phyloP scores from a whole-genome alignment of 1,140 invertebrate species.

The Hylyphantes graminicola region DNA sequence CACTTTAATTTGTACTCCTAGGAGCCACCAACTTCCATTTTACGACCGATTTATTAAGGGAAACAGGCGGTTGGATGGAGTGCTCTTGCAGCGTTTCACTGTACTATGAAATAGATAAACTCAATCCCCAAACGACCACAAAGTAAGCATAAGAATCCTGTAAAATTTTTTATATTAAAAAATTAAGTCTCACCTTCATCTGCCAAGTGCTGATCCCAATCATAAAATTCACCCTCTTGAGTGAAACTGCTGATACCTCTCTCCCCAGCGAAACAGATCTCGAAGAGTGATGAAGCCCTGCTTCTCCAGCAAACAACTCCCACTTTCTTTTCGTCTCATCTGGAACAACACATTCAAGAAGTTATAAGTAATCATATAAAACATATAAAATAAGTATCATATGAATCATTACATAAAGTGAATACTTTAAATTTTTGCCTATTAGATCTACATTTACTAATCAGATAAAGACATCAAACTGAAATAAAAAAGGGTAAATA shows the following conservation, averaged over 20 bases:
- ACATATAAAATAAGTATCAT: not conserved
- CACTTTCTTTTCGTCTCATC: slow-evolving; percentile 76
- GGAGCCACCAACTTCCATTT: no score
- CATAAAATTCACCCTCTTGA: slow-evolving; percentile 75
- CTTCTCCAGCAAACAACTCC: slow-evolving; percentile 93
- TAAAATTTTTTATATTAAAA: not conserved
- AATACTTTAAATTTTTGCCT: no score
- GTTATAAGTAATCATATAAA: not conserved
- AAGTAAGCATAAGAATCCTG: not conserved
- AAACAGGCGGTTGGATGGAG: no score
- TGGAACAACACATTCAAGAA: slow-evolving; percentile 63
- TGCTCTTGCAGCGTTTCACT: no score
- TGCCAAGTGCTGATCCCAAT: slow-evolving; percentile 97
- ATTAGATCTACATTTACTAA: no score
- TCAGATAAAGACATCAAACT: no score
- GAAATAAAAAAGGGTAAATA: no score
- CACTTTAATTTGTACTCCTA: no score
- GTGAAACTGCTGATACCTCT: slow-evolving; percentile 82
- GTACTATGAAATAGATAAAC: no score
- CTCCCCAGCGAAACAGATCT: slow-evolving; percentile 98
- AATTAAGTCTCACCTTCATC: slow-evolving; percentile 80
- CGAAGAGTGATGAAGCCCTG: slow-evolving; percentile 94
- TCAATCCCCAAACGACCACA: no score
- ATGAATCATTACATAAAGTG: not conserved
- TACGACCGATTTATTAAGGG: no score